phyloP scores from a whole-genome alignment of 1,140 invertebrate genomes.

The Pomacea maculata region DNA sequence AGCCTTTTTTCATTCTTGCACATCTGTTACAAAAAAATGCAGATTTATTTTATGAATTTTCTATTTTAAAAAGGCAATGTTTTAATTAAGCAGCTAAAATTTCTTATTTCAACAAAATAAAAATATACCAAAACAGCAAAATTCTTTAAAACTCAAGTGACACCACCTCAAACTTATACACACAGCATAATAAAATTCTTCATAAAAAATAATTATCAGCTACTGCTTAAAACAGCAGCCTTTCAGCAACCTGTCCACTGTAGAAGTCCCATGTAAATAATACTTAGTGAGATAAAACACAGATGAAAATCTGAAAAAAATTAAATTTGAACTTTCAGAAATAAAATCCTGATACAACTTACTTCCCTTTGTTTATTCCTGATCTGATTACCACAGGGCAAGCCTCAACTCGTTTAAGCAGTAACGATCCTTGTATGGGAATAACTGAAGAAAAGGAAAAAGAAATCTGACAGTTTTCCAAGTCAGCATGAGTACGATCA shows the following conservation, averaged over 20 bases:
- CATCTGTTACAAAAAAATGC: constrained; percentile 27
- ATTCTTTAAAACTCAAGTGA: not conserved
- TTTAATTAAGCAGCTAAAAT: not conserved
- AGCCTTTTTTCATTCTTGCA: constrained; percentile 28
- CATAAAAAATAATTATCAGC: not conserved
- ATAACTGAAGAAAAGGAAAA: constrained; percentile 7
- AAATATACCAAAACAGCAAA: not conserved
- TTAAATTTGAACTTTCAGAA: not conserved
- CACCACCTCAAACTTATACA: not conserved
- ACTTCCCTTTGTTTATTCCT: constrained; percentile 24
- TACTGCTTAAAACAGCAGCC: not conserved
- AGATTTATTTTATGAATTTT: not conserved
- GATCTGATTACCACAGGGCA: constrained; percentile 10
- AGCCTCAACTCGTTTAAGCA: constrained; percentile 21
- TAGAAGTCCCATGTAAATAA: too few species aligned
- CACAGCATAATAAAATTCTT: not conserved
- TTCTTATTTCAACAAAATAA: not conserved
- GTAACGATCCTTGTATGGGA: constrained; percentile 5
- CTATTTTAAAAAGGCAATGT: not conserved
- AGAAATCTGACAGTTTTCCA: not conserved
- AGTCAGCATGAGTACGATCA: too few species aligned
- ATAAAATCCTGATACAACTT: constrained; percentile 2
- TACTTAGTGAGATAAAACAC: not conserved
- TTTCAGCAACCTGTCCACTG: not conserved
- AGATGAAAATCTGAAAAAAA: not conserved